Evolutionary conservation across 2,113 vertebrate genomes (phyloP).

Genomic region (Dicerorhinus sumatrensis): DNA sequence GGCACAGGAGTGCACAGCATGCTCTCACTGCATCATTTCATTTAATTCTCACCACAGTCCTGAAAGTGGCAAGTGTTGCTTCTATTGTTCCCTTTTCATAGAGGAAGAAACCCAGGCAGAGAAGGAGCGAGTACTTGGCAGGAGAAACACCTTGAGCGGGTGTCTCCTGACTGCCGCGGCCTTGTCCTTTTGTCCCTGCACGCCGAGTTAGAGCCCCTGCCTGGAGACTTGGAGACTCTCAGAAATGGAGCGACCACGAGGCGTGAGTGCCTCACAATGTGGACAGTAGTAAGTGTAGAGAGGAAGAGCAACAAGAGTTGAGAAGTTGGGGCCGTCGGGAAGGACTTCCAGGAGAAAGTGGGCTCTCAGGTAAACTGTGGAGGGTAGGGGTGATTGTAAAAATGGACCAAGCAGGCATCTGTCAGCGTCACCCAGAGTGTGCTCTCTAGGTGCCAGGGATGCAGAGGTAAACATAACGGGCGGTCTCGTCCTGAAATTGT

Average conservation of each 20-base stretch:
- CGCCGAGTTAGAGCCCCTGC: not conserved
- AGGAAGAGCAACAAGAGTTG: not conserved
- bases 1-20: fast-evolving
- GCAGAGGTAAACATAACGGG: not conserved
- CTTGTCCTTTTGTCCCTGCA: not conserved
- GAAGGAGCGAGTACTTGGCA: not conserved
- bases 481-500: not conserved
- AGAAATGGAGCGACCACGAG: fast-evolving
- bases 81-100: not conserved
- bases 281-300: fast-evolving
- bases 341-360: not conserved
- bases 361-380: not conserved
- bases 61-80: not conserved
- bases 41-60: not conserved
- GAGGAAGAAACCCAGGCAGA: not conserved
- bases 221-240: no score
- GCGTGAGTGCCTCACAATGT: fast-evolving
- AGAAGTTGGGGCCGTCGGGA: not conserved
- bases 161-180: not conserved
- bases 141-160: not conserved
- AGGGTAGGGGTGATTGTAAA: not conserved
- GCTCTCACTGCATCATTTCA: fast-evolving
- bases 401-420: not conserved
- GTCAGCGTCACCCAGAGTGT: not conserved
- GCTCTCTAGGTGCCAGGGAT: not conserved